Evolutionary conservation across 37 sponge, comb jelly and placozoan species (phyloP), one percentile per base, ranked within the genome.

Genomic region (Halichondria panicea): DNA sequence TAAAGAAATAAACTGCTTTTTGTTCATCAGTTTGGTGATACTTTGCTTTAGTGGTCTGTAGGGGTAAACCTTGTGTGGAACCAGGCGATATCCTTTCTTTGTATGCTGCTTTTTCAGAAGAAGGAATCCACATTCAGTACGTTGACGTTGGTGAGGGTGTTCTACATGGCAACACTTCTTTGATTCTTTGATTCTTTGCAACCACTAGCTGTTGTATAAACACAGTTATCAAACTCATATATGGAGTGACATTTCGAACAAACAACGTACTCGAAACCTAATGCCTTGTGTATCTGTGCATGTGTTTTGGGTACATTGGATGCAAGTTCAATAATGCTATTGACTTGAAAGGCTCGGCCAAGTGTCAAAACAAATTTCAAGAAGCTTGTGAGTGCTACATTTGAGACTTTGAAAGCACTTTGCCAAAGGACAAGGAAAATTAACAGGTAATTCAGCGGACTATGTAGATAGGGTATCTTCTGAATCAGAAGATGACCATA

Each of bases 181-280:
- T 6, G 88, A 54, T 18, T 33, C 40, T 74, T 82, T 6, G 88
- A 54, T 0, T 21, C 36, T 25, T 40, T 53, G 72, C 72, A 22
- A 39, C 81, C 81, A 48, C 13, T 56, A 9, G 37, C 48, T 4
- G 8, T 4, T 55, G 42, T 32, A 5, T 38, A 3, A 21, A 83
- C 24, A 58, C 88, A 87, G 59, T 75, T 57, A 12, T 80, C 72
- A 52, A 52, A 75, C 22, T 59, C 28, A 81, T 87, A 87, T 1
- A 87, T 1, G 6, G 88, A 74, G 40, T 75, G 36, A 50, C 88
- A 87, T 40, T 70, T 74, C 3, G 81, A 77, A 42, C 88, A 80
- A 5, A 87, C 87, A 46, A 79, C 80, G 56, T 79, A 87, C 35
- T 79, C 43, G 28, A 37, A 61, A 41, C 28, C 33, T 43, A 58